Conservation (phyloP, 2,888 invertebrate genomes). For the Callyntrura sp. region DNA sequence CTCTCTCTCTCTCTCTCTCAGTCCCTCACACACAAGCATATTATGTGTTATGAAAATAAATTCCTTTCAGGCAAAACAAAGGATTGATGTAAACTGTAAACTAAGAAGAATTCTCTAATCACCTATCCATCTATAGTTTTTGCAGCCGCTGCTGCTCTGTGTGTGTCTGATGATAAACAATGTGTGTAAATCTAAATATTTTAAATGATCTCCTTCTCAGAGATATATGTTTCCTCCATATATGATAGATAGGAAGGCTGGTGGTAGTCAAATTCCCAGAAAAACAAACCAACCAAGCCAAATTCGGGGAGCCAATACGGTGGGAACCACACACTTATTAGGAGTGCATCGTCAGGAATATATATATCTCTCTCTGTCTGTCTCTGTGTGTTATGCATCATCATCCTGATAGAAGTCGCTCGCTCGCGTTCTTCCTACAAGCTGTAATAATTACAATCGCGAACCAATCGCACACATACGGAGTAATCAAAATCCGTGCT, state of each 20-base stretch:
- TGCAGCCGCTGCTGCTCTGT: not conserved
- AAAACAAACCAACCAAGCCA: slow-evolving; percentile 53
- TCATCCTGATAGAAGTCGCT: no score
- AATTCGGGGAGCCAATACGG: slow-evolving; percentile 46
- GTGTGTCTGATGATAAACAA: not conserved
- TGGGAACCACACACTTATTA: slow-evolving; percentile 11
- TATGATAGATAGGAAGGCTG: not conserved
- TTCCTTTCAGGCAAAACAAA: slow-evolving; percentile 68
- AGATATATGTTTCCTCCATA: not conserved
- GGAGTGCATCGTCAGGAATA: not conserved
- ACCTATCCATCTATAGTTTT: slow-evolving; percentile 22
- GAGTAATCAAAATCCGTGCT: slow-evolving; percentile 37
- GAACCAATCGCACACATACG: slow-evolving; percentile 14
- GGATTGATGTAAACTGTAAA: slow-evolving; percentile 59
- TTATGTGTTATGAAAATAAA: slow-evolving; percentile 62
- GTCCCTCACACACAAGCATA: slow-evolving; percentile 34
- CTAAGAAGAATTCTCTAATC: slow-evolving; percentile 70
- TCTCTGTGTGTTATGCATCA: no score
- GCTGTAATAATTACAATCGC: not conserved
- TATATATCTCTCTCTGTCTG: not conserved
- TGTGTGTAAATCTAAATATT: slow-evolving; percentile 11
- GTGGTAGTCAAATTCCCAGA: slow-evolving; percentile 22
- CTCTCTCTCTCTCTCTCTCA: not conserved
- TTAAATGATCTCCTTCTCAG: not conserved
- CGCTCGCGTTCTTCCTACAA: not conserved